Evolutionary conservation across 2,888 invertebrate species (phyloP), one percentile per base, ranked within the genome.

Genomic region (Buathra laborator): DNA sequence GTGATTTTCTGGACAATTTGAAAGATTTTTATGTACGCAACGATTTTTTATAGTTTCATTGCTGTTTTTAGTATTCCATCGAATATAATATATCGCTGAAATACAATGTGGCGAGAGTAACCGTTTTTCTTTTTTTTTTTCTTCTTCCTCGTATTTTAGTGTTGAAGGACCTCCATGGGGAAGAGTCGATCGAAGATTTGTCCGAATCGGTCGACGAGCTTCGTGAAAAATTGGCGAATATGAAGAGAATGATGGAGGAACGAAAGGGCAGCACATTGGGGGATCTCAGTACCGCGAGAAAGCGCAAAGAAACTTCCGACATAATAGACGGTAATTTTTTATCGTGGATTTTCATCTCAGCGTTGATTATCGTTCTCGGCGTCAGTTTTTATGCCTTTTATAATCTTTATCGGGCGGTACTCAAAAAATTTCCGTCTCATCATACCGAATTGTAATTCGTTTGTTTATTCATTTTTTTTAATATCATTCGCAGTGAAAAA

Each of bases 311-410:
- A 89, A 90, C 90, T 85, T 90, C 91, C 67, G 90, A 91, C 56
- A 96, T 98, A 91, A 97, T 98, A 62, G 97, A 98, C 91, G 97
- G 97, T 0, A 97, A 96, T 91, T 97, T 98, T 92, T 94, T 98
- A 0, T 97, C 97, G 90, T 95, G 97, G 89, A 97, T 98, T 51
- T 98, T 98, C 90, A 97, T 96, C 0, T 96, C 96, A 0, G 97
- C 97, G 0, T 94, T 98, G 3, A 90, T 97, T 10, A 96, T 97
- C 62, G 98, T 98, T 81, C 93, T 98, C 9, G 96, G 96, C 89
- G 98, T 98, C 56, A 97, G 97, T 75, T 95, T 97, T 0, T 98
- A 98, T 91, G 98, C 98, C 0, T 98, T 98, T 92, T 97, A 97
- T 90, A 97, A 97, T 93, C 94, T 98, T 0, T 97, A 97, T 91